Percentiles rank a stretch among this genome's conserved stretches.
Conservation (phyloP, 2,888 invertebrate species). For the Drosophila dives region DNA sequence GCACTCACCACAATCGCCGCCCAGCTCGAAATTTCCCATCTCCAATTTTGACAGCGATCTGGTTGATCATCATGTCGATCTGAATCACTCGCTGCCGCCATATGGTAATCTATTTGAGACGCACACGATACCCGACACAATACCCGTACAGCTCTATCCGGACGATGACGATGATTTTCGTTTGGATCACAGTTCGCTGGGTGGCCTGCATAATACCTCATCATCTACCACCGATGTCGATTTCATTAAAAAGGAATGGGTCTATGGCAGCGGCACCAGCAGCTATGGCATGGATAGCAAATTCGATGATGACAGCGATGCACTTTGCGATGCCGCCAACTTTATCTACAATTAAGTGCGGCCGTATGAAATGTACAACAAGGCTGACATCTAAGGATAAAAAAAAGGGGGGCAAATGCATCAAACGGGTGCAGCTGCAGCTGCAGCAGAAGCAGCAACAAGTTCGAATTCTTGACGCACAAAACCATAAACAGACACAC, state of each 20-base stretch:
- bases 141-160: slow-evolving; percentile 83
- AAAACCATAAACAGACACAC: slow-evolving; percentile 16
- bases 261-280: slow-evolving; percentile 81
- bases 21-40: slow-evolving; percentile 83
- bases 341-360: slow-evolving; percentile 83
- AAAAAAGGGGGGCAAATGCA: neutral
- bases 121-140: slow-evolving; percentile 84
- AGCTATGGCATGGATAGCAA: slow-evolving; percentile 84
- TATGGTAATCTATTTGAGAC: slow-evolving; percentile 84
- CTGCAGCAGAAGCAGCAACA: slow-evolving; percentile 28
- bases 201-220: slow-evolving; percentile 81
- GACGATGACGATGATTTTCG: slow-evolving; percentile 84
- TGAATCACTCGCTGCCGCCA: slow-evolving; percentile 83
- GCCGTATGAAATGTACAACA: slow-evolving; percentile 34
- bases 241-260: slow-evolving; percentile 85
- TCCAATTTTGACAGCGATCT: slow-evolving; percentile 84
- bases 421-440: neutral
- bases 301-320: slow-evolving; percentile 84
- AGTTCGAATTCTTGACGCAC: slow-evolving; percentile 56
- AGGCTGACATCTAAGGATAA: slow-evolving; percentile 6
- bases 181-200: slow-evolving; percentile 83
- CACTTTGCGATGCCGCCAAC: slow-evolving; percentile 84
- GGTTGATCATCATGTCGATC: slow-evolving; percentile 83
- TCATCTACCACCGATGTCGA: slow-evolving; percentile 84
- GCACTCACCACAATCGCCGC: slow-evolving; percentile 84